Evolutionary conservation across 2,888 invertebrate genomes (phyloP).

Genomic region (Sipunculus nudus): DNA sequence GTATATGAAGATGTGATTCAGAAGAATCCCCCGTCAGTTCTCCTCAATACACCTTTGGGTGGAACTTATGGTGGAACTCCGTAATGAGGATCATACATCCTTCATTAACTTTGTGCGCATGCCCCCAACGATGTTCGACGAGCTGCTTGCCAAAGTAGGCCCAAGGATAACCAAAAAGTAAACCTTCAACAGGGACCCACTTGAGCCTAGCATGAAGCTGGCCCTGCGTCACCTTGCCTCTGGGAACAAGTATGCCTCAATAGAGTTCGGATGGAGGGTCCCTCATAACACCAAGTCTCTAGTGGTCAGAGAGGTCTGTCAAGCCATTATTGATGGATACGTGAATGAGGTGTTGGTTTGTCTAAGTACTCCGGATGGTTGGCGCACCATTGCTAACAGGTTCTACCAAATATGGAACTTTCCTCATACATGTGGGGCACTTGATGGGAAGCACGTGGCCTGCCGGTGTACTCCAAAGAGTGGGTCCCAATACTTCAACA

Average conservation of each 20-base stretch:
- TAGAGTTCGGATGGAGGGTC: constrained; percentile 38
- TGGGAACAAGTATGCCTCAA: constrained; percentile 28
- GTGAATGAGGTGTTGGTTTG: constrained; percentile 9
- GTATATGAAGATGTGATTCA: no score
- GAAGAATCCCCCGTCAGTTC: no score
- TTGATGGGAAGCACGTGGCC: no score
- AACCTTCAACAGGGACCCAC: constrained; percentile 28
- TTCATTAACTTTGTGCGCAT: constrained; percentile 41
- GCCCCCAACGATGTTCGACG: constrained; percentile 40
- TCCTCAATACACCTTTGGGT: no score
- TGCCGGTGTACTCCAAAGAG: no score
- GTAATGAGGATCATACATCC: constrained; percentile 32
- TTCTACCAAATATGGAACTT: no score
- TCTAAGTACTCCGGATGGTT: constrained; percentile 28
- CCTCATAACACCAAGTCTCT: constrained; percentile 36
- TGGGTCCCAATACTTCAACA: no score
- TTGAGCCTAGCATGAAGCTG: constrained; percentile 12
- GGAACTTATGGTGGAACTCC: constrained; percentile 33
- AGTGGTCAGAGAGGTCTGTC: constrained; percentile 38
- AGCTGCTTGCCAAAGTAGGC: constrained; percentile 27
- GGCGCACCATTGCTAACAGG: no score
- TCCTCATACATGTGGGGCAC: background rate
- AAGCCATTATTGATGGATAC: constrained; percentile 34
- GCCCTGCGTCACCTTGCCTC: constrained; percentile 15
- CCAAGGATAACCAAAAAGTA: constrained; percentile 26